Evolutionary conservation across 2,797 vertebrate genomes (phyloP), one percentile per base, ranked within the genome.

Genomic region (Enteromius treurensis): DNA sequence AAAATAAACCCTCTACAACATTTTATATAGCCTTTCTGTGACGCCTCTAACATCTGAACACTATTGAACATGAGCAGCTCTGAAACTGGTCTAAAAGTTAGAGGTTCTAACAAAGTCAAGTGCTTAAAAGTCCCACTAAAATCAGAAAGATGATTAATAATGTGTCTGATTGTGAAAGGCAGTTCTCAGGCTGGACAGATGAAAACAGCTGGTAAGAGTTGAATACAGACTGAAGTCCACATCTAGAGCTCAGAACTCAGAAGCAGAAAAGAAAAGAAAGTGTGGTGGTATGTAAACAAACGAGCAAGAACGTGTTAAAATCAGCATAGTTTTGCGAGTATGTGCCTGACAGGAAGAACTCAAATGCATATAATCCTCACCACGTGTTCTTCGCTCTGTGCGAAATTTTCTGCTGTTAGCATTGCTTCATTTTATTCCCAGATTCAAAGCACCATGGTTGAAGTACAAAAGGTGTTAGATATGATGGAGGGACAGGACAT

Each of bases 1-100:
- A 49, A 9, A 21, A 17, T 5, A 64, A 64, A 85, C n/a, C 80
- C 76, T 82, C 75, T 65, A 34, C 64, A 85, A 60, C 60, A 65
- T 51, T 40, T 13, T 0, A 70, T 21, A 71, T 34, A 81, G 37
- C 37, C 29, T 62, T 81, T 82, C 37, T 40, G 37, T 29, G 58
- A 29, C 14, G 13, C 58, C 58, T 26, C 58, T 62, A 13, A 80
- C 60, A 14, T 77, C 51, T 77, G 70, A 84, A 51, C 73, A 53
- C 68, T 79, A 77, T 13, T n/a, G 19, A 69, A 19, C 15, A 60
- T 10, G 55, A 51, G n/a, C 34, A 77, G 32, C 40, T 69, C 32
- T 64, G 42, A 70, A 62, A 47, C 49, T 32, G 0, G 4, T 58
- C 32, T 37, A 55, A 55, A 3, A 55, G 53, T 55, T 55, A 21